Base-by-base conservation (phyloP, 2,888 invertebrate species). In the Frankliniella fusca region DNA sequence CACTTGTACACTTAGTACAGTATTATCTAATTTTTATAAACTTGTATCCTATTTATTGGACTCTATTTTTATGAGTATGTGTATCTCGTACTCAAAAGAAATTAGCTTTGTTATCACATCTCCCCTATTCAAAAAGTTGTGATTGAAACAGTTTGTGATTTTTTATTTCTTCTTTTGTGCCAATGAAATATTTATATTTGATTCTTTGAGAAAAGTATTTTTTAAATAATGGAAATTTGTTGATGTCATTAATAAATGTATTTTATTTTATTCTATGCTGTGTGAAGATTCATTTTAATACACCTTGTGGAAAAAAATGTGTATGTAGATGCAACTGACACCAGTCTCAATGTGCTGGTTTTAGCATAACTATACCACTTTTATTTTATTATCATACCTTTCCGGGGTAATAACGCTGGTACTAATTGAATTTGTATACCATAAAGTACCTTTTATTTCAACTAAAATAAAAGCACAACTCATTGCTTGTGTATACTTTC, bases 401-500 rank as follows among this genome's bases (percentile, higher is more conserved):
- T 38, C 3, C 38, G 38, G 38, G 38, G 38, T 38, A 38, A 38
- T 38, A 38, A n/a, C n/a, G n/a, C 38, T 38, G 38, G 38, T 38
- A 38, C 38, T 38, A 2, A 5, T 3, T 38, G 2, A 61, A 61
- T 70, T 23, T 70, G 70, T 7, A 23, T 9, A 23, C 23, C 23
- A 23, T 23, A n/a, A 23, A 70, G 70, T 70, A 70, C 70, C 8
- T 70, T 70, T 70, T 70, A 70, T 70, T 70, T 70, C 70, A 70
- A 70, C 70, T 70, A 70, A 70, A 70, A 70, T 70, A 70, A 70
- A 70, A 70, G 70, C 70, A 70, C 70, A 70, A 70, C 70, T 70
- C 70, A 70, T 70, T 70, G 70, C 70, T 70, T 70, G 23, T 0
- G 23, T 11, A 70, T 23, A 70, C 70, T 70, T 70, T 23, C 7